These are phyloP conservation scores for Furcula furcula DNA, from an alignment of 2,888 invertebrate species.

Conservation along the genomic window DNA sequence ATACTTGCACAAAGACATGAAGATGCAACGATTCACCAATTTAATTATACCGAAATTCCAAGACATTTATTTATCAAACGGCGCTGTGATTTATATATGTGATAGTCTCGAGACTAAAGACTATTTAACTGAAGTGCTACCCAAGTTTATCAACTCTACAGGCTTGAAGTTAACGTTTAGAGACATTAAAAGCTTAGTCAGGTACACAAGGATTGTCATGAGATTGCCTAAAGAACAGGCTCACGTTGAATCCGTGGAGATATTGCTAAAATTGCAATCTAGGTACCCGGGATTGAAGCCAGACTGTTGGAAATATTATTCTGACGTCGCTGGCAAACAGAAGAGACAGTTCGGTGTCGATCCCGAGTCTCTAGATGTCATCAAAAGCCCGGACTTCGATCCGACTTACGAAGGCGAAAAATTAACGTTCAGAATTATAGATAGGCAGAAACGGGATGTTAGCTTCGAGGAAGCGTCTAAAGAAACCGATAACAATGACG, in stretches of 20 bases:
- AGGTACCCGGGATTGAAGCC: slow-evolving; percentile 60
- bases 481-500: slow-evolving; percentile 32
- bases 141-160: slow-evolving; percentile 64
- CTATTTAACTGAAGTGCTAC: slow-evolving; percentile 59
- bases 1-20: slow-evolving; percentile 66
- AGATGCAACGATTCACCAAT: slow-evolving; percentile 58
- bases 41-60: slow-evolving; percentile 69
- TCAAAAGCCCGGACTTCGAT: slow-evolving; percentile 58
- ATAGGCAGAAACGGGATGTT: slow-evolving; percentile 61
- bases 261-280: slow-evolving; percentile 48
- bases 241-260: slow-evolving; percentile 56
- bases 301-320: slow-evolving; percentile 70
- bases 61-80: slow-evolving; percentile 68
- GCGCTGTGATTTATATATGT: slow-evolving; percentile 71
- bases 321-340: slow-evolving; percentile 68
- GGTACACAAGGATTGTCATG: slow-evolving; percentile 67
- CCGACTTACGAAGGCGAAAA: slow-evolving; percentile 55
- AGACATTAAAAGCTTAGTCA: slow-evolving; percentile 56
- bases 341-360: slow-evolving; percentile 73
- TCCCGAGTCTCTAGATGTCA: slow-evolving; percentile 62
- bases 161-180: slow-evolving; percentile 61
- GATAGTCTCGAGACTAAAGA: slow-evolving; percentile 72
- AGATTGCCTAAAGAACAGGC: slow-evolving; percentile 60
- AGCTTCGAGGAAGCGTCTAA: slow-evolving; percentile 44
- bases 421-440: slow-evolving; percentile 59